Percentiles rank a stretch among this genome's conserved stretches.
phyloP scores from a whole-genome alignment of 1,140 invertebrate genomes.

The Phymorhynchus buccinoides region DNA sequence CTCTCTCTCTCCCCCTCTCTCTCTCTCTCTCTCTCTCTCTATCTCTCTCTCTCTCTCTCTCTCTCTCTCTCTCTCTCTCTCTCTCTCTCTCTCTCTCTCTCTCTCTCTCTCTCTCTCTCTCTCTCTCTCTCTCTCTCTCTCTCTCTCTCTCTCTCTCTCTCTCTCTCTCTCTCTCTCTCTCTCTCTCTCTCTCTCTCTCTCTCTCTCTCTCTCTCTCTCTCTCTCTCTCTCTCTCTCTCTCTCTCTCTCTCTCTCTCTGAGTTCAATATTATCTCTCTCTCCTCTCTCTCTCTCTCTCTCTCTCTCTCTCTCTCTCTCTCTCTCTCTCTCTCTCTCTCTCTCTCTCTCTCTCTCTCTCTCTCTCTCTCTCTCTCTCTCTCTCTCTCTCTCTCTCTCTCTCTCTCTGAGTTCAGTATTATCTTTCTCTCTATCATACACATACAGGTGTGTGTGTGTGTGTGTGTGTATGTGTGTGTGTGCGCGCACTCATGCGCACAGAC shows the following conservation, averaged over 20 bases:
- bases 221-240: no score
- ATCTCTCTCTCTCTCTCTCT: background rate
- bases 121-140: no score
- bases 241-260: no score
- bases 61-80: no score
- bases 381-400: slow-evolving; percentile 13
- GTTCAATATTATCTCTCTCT: background rate
- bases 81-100: no score
- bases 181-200: no score
- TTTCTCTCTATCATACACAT: background rate
- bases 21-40: background rate
- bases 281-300: background rate
- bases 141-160: no score
- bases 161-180: no score
- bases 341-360: background rate
- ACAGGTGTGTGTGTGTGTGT: background rate
- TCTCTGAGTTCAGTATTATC: background rate
- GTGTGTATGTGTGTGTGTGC: no score
- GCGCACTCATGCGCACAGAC: background rate
- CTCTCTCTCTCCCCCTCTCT: background rate
- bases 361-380: slow-evolving; percentile 26
- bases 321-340: background rate
- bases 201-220: no score
- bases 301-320: background rate
- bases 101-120: no score